Evolutionary conservation across 2,888 invertebrate species (phyloP), one percentile per base, ranked within the genome.

Genomic region (Pantelozetes paolii): DNA sequence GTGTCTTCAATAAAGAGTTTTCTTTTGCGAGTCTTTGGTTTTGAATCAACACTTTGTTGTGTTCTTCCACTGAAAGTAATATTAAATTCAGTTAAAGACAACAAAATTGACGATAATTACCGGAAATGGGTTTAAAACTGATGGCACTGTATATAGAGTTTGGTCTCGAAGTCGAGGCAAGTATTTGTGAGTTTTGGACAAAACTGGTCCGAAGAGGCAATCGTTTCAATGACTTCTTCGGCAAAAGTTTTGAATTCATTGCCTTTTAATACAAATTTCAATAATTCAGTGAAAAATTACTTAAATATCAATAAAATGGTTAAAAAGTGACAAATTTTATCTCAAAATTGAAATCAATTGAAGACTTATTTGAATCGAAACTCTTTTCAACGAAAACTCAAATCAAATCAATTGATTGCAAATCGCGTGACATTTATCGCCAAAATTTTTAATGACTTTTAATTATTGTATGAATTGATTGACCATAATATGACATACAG

Each of bases 1-100:
- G 20, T 54, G 23, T 18, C 45, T 59, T 67, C 23, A 67, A 40
- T 20, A 42, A 8, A 67, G 40, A 5, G 32, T 67, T 67, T 42
- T 67, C 67, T 67, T 40, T 36, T 15, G 67, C 67, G 30, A 67
- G 67, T 67, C 40, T 67, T 23, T 67, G 36, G 42, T 67, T 67
- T 67, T 40, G 67, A 23, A 42, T 20, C 67, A 67, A 40, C 11
- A 67, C 40, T 67, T 67, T 67, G 36, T 67, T 40, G 67, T 67
- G 20, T 59, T 59, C 59, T 5, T 59, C 30, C 2, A 32, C 59
- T 59, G 15, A 54, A 26, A 20, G 11, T 11, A 18, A 45, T 18
- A 45, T 45, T 45, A 2, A 15, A 50, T 50, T 50, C 8, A 1
- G n/a, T 50, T 3, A n/a, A 20, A 45, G 18, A 45, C 15, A 20